Percentiles rank a stretch among this genome's conserved stretches.
Conservation (phyloP, 2,797 vertebrate genomes). For the Podarcis lilfordi region DNA sequence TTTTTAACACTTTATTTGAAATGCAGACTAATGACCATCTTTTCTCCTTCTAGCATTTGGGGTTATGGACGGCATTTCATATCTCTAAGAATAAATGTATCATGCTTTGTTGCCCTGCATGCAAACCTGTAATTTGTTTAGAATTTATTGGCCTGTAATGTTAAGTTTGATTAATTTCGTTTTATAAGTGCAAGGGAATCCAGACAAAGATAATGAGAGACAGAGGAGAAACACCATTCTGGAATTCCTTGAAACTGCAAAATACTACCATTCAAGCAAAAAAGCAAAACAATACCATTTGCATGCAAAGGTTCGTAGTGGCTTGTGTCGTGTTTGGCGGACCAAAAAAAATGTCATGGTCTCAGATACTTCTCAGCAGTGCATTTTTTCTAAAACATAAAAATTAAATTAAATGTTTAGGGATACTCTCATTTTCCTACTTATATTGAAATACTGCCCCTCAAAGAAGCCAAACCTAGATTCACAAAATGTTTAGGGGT, state of each 20-base stretch:
- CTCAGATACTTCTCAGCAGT: conserved; percentile 54
- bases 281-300: conserved; percentile 64
- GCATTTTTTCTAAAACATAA: conserved; percentile 13
- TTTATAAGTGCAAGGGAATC: conserved; percentile 63
- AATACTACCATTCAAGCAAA: conserved; percentile 64
- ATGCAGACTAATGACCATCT: neutral
- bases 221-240: conserved; percentile 53
- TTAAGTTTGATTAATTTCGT: conserved; percentile 54
- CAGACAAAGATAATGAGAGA: conserved; percentile 61
- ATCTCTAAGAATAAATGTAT: conserved; percentile 41
- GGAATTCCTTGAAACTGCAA: conserved; percentile 62
- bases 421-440: too few species aligned
- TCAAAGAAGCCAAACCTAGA: too few species aligned
- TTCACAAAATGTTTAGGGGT: too few species aligned
- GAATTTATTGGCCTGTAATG: conserved; percentile 53
- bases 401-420: conserved; percentile 28
- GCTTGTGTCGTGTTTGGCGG: conserved; percentile 67
- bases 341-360: conserved; percentile 38
- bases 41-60: conserved; percentile 7
- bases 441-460: too few species aligned
- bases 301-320: conserved; percentile 67
- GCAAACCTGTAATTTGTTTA: conserved; percentile 41
- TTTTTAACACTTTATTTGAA: neutral
- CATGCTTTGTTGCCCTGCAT: conserved; percentile 18
- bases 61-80: conserved; percentile 6